phyloP scores from a whole-genome alignment of 2,113 vertebrate species.

The Loxodonta africana region DNA sequence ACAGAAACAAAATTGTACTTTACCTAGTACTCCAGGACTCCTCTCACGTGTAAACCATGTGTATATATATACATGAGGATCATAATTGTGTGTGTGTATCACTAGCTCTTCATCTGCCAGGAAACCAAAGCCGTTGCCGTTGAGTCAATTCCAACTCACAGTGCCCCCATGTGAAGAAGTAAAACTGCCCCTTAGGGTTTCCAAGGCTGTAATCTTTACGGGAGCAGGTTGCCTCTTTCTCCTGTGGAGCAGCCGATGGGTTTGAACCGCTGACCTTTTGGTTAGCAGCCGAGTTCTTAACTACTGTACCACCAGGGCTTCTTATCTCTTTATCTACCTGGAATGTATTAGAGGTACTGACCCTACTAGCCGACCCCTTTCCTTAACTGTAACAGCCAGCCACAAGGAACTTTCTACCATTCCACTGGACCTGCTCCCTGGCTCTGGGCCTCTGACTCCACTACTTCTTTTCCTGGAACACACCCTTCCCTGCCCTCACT shows the following conservation, averaged over 20 bases:
- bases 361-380: neutral
- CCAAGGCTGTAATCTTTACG: too few relatives aligned
- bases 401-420: neutral
- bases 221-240: too few relatives aligned
- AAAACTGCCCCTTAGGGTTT: too few relatives aligned
- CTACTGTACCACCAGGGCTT: neutral
- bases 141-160: too few relatives aligned
- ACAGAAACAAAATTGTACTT: neutral
- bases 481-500: neutral
- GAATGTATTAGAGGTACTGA: neutral
- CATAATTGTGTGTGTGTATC: neutral
- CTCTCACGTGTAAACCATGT: neutral
- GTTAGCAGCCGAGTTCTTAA: too few relatives aligned
- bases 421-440: neutral
- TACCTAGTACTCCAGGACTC: neutral
- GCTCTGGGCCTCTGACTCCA: neutral
- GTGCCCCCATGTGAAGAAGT: too few relatives aligned
- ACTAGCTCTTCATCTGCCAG: too few relatives aligned
- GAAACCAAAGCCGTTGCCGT: too few relatives aligned
- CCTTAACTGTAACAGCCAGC: neutral
- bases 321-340: neutral
- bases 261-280: too few relatives aligned
- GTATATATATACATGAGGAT: neutral
- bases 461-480: neutral
- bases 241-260: too few relatives aligned